A percentile compares a stretch with the other conserved stretches of the same genome.
Conservation (phyloP, 2,888 invertebrate species). For the Sympetrum striolatum region DNA sequence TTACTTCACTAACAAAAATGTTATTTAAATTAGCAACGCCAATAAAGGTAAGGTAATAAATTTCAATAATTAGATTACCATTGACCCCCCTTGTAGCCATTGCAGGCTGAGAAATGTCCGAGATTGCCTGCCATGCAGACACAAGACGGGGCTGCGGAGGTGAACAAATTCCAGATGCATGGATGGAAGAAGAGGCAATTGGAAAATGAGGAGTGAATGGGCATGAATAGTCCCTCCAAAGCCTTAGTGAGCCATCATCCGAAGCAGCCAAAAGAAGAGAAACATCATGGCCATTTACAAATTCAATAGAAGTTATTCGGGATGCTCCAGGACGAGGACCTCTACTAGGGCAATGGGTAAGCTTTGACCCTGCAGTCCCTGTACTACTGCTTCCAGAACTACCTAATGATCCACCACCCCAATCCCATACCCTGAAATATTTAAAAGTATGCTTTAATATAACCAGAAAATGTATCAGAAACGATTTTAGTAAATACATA, state of each 20-base stretch:
- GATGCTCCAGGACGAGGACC: constrained; percentile 59
- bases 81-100: constrained; percentile 54
- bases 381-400: not conserved
- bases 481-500: too few species aligned
- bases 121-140: constrained; percentile 86
- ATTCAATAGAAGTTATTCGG: constrained; percentile 82
- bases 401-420: constrained; percentile 56
- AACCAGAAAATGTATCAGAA: not conserved
- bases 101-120: constrained; percentile 65
- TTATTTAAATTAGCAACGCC: not conserved
- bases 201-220: constrained; percentile 52
- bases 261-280: constrained; percentile 77
- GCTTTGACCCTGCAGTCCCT: constrained; percentile 65
- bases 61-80: constrained; percentile 52
- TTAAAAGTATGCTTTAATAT: not conserved
- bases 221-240: constrained; percentile 66
- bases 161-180: not conserved
- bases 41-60: not conserved
- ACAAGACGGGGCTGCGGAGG: constrained; percentile 66
- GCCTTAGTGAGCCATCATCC: constrained; percentile 77
- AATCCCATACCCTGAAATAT: constrained; percentile 76
- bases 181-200: not conserved
- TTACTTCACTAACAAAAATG: too few species aligned
- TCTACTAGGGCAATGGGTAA: constrained; percentile 68
- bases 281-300: constrained; percentile 85